Evolutionary conservation across 1,140 invertebrate species (phyloP), one percentile per base, ranked within the genome.

Genomic region (Drosophila quadrilineata): DNA sequence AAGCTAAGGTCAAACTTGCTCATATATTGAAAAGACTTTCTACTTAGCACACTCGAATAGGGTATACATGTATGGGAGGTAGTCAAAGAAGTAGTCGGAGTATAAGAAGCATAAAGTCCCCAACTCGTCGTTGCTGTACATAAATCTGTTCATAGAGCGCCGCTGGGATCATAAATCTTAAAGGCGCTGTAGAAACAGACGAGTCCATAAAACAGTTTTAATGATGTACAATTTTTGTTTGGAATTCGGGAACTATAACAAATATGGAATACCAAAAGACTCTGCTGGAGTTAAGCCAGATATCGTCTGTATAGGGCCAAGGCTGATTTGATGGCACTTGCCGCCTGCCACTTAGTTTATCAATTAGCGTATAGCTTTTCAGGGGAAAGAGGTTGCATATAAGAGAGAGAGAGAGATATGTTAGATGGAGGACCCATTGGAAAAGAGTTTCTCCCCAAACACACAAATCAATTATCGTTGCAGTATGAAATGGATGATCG

Each of bases 311-410:
- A 3, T 22, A 36, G 3, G 21, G 10, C 50, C 10, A 40, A 16
- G 21, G 48, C 28, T 35, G 49, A 53, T 63, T 62, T 62, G 22
- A 41, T 45, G 41, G 19, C 48, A 35, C 29, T 53, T 75, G 73
- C 54, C 73, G 67, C 63, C 52, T 66, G 77, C 77, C 77, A 82
- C 77, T 84, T 85, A 71, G 79, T 70, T 82, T 84, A 82, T 82
- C 77, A 84, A 77, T 84, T 84, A 77, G 79, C 69, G 60, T n/a
- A 46, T 16, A 16, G 67, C 16, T 43, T 33, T 38, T 31, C 21
- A 12, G 2, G 19, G 19, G 9, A 40, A n/a, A 19, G 35, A 38
- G 19, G 17, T 3, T 3, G 8, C 3, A 19, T 41, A 4, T 10
- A 14, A 21, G n/a, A 14, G 22, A 28, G 35, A 14, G 26, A 22